Evolutionary conservation across 2,113 vertebrate species (phyloP).

Genomic region (Thamnaconus septentrionalis): DNA sequence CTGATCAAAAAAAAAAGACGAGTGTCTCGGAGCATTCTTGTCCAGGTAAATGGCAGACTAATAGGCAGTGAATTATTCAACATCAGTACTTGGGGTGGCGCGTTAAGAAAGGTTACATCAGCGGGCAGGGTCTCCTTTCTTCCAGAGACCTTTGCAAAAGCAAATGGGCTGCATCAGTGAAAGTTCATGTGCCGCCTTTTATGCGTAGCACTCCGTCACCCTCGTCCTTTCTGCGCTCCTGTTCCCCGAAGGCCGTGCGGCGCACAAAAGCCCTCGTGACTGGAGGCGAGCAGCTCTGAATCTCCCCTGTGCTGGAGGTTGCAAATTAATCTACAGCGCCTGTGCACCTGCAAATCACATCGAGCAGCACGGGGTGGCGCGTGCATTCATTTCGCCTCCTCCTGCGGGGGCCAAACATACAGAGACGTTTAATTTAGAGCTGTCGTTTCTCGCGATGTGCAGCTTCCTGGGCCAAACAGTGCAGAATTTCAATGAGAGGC

Average conservation of each 20-base stretch:
- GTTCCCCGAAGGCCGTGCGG: slow-evolving; percentile 73
- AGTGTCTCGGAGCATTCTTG: slow-evolving; percentile 57
- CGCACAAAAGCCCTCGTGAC: slow-evolving; percentile 60
- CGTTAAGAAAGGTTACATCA: slow-evolving; percentile 54
- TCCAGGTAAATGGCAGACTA: slow-evolving; percentile 55
- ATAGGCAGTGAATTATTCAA: slow-evolving; percentile 63
- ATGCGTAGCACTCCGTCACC: slow-evolving; percentile 69
- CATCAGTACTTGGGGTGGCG: slow-evolving; percentile 44
- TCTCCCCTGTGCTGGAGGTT: slow-evolving; percentile 79
- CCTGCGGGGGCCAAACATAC: slow-evolving; percentile 32
- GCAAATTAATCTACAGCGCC: slow-evolving; percentile 71
- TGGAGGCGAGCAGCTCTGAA: slow-evolving; percentile 69
- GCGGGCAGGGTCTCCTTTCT: slow-evolving; percentile 40
- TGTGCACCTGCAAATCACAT: slow-evolving; percentile 53
- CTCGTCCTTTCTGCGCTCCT: slow-evolving; percentile 77
- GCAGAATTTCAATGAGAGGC: slow-evolving; percentile 30
- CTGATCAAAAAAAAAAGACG: slow-evolving; percentile 19
- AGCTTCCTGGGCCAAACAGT: slow-evolving; percentile 31
- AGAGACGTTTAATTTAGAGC: slow-evolving; percentile 44
- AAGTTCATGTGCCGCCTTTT: slow-evolving; percentile 45
- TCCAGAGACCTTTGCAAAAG: slow-evolving; percentile 38
- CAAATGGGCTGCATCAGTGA: slow-evolving; percentile 32
- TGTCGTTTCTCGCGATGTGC: slow-evolving; percentile 20
- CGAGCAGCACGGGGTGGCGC: slow-evolving; percentile 45
- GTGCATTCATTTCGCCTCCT: slow-evolving; percentile 50